phyloP scores from a whole-genome alignment of 1,140 invertebrate species.

The Adoxophyes honmai region DNA sequence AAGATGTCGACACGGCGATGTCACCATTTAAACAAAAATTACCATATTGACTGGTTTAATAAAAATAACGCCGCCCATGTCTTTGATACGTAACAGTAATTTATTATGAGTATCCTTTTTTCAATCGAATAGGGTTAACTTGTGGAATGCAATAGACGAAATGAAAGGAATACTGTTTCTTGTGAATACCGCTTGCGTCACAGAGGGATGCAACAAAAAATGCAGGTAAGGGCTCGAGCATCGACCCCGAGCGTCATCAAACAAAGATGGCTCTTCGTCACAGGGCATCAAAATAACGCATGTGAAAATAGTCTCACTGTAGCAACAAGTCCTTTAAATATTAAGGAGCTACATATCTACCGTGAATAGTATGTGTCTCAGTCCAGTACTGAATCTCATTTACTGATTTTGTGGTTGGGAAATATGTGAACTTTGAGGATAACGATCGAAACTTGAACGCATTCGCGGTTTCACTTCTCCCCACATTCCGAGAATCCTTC shows the following conservation, averaged over 20 bases:
- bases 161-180: constrained; percentile 27
- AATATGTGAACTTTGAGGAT: constrained; percentile 20
- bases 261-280: constrained; percentile 29
- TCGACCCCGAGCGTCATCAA: constrained; percentile 65
- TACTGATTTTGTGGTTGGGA: too few relatives aligned
- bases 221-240: constrained; percentile 68
- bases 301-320: constrained; percentile 12
- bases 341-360: too few relatives aligned
- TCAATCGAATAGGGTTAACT: neutral
- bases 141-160: constrained; percentile 5
- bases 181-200: constrained; percentile 49
- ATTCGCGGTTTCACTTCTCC: constrained; percentile 39
- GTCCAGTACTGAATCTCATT: too few relatives aligned
- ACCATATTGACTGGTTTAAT: too few relatives aligned
- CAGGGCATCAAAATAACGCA: constrained; percentile 38
- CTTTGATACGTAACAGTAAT: too few relatives aligned
- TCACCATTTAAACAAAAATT: too few relatives aligned
- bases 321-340: too few relatives aligned
- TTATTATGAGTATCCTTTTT: too few relatives aligned
- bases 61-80: too few relatives aligned
- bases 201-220: constrained; percentile 68
- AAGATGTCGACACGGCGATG: too few relatives aligned
- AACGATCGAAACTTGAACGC: constrained; percentile 28
- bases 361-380: too few relatives aligned
- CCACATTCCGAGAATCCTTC: constrained; percentile 40